phyloP scores from a whole-genome alignment of 2,888 invertebrate species.

The Sphaeridia pumilis region DNA sequence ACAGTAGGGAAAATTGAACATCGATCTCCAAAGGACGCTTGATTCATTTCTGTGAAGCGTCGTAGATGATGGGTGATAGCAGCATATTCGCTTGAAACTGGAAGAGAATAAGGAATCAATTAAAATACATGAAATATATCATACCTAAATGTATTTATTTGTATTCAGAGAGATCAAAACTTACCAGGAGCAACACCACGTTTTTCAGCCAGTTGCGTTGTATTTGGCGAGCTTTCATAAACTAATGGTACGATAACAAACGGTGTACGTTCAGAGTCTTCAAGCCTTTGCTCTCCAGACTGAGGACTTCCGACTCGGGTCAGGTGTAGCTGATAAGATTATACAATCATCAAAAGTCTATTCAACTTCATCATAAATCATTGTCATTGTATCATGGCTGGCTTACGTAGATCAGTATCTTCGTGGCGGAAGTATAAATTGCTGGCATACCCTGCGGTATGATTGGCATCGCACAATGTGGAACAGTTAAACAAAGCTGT shows the following conservation, averaged over 20 bases:
- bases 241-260: slow-evolving; percentile 75
- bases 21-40: slow-evolving; percentile 46
- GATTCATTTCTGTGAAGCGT: slow-evolving; percentile 61
- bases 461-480: slow-evolving; percentile 72
- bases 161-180: background rate
- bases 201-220: slow-evolving; percentile 75
- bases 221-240: slow-evolving; percentile 75
- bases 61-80: slow-evolving; percentile 55
- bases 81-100: slow-evolving; percentile 37
- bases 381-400: slow-evolving; percentile 12
- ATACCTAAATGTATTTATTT: background rate
- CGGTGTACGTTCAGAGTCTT: slow-evolving; percentile 39
- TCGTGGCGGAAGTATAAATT: slow-evolving; percentile 69
- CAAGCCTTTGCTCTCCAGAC: background rate
- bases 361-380: slow-evolving; percentile 14
- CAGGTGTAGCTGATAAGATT: slow-evolving; percentile 53
- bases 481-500: slow-evolving; percentile 83
- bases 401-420: slow-evolving; percentile 85
- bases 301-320: slow-evolving; percentile 47
- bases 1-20: slow-evolving; percentile 87
- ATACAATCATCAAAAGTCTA: background rate
- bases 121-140: background rate
- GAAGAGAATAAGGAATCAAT: background rate
- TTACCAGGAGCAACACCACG: slow-evolving; percentile 43
- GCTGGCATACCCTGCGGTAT: slow-evolving; percentile 84